phyloP scores from a whole-genome alignment of 1,140 invertebrate species.

The Drepana arcuata region DNA sequence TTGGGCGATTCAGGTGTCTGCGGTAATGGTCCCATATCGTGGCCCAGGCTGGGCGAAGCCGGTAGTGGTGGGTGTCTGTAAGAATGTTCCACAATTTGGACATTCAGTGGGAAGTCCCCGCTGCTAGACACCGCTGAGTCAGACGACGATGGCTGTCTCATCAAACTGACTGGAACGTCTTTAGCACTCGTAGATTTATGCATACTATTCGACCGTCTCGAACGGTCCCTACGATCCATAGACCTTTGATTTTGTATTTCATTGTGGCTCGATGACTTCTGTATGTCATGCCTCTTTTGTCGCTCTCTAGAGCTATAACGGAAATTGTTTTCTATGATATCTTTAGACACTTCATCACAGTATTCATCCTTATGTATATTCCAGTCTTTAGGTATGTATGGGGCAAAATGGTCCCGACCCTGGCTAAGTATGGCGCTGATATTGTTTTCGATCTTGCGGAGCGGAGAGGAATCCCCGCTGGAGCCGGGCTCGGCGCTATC shows the following conservation, averaged over 20 bases:
- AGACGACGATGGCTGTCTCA: constrained; percentile 62
- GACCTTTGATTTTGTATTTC: constrained; percentile 72
- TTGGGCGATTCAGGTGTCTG: constrained; percentile 76
- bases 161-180: constrained; percentile 75
- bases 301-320: constrained; percentile 69
- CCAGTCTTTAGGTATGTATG: constrained; percentile 71
- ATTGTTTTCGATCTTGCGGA: constrained; percentile 78
- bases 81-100: constrained; percentile 68
- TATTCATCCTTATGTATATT: constrained; percentile 73
- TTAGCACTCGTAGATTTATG: constrained; percentile 80
- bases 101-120: constrained; percentile 65
- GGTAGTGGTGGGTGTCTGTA: constrained; percentile 60
- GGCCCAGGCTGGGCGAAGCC: constrained; percentile 44
- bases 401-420: constrained; percentile 68
- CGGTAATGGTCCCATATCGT: constrained; percentile 65
- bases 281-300: constrained; percentile 70
- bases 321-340: constrained; percentile 65
- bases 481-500: constrained; percentile 66
- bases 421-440: constrained; percentile 75
- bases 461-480: constrained; percentile 72
- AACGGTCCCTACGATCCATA: constrained; percentile 71
- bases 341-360: constrained; percentile 66
- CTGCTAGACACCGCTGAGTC: constrained; percentile 65
- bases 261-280: constrained; percentile 74
- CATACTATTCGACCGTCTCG: constrained; percentile 72